Percentiles rank a stretch among this genome's conserved stretches.
Evolutionary conservation across 2,888 invertebrate genomes (phyloP).

Genomic region (Dyspetes luteomarginatus): DNA sequence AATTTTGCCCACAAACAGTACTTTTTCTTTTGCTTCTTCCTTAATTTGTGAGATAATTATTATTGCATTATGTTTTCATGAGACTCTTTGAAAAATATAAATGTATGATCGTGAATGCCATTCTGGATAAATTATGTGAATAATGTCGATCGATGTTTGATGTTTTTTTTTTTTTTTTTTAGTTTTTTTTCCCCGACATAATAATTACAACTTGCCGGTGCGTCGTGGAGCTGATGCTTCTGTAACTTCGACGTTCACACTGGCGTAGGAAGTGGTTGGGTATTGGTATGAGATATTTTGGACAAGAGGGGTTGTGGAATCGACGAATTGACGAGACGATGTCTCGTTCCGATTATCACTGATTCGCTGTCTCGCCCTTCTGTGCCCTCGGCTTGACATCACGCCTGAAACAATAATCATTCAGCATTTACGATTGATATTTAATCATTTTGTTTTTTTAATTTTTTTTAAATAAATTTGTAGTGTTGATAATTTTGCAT

Average conservation of each 20-base stretch:
- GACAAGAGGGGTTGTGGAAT: conserved; percentile 81
- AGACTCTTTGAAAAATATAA: conserved; percentile 46
- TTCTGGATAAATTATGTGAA: conserved; percentile 16
- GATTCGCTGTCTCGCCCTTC: conserved; percentile 81
- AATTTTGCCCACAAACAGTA: too few species aligned
- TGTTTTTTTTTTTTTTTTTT: neutral
- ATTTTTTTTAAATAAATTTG: conserved; percentile 27
- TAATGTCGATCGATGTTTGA: conserved; percentile 16
- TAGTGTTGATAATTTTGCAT: neutral
- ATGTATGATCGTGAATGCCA: conserved; percentile 28
- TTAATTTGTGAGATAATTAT: neutral
- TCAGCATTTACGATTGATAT: neutral
- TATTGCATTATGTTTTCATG: conserved; percentile 9
- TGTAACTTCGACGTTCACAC: conserved; percentile 83
- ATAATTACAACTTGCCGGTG: conserved; percentile 54
- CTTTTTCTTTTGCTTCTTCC: neutral
- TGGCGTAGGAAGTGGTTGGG: conserved; percentile 87
- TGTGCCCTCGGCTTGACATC: conserved; percentile 84
- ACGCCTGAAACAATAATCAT: conserved; percentile 83
- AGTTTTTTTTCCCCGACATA: neutral
- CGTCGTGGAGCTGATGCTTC: conserved; percentile 20
- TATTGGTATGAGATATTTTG: conserved; percentile 78
- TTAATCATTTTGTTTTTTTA: neutral
- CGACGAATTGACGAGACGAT: conserved; percentile 71
- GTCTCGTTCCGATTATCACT: conserved; percentile 80